phyloP scores from a whole-genome alignment of 2,113 vertebrate species.

The Cettia cetti region DNA sequence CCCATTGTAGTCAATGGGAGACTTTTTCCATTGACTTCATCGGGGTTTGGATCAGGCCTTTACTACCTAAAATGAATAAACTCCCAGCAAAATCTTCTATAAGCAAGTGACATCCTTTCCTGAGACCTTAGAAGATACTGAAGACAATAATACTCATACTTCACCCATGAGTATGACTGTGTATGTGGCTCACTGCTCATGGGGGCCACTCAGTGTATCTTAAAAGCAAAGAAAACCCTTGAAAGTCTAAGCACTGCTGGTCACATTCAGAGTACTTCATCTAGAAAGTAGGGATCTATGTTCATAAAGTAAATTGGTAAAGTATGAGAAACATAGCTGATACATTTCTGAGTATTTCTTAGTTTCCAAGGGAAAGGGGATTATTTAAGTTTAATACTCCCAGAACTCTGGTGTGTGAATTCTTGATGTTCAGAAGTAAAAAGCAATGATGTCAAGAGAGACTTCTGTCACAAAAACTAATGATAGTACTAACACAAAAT shows the following conservation, averaged over 20 bases:
- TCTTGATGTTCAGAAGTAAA: neutral
- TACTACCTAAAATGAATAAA: conserved; percentile 49
- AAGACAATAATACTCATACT: neutral
- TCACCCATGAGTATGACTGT: neutral
- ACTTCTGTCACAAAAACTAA: neutral
- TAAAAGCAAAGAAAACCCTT: neutral
- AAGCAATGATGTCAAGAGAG: neutral
- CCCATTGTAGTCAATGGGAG: conserved; percentile 63
- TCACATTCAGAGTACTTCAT: neutral
- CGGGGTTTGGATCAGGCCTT: conserved; percentile 58
- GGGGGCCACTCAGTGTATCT: neutral
- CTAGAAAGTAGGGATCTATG: neutral
- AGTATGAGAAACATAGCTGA: neutral
- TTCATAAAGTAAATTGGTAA: neutral
- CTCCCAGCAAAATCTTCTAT: neutral
- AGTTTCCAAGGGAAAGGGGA: neutral
- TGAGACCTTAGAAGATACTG: neutral
- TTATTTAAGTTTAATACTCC: neutral
- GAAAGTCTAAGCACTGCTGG: neutral
- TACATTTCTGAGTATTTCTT: neutral
- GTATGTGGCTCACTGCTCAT: neutral
- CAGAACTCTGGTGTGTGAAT: neutral
- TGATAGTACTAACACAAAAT: neutral
- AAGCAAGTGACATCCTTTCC: neutral
- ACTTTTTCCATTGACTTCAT: conserved; percentile 63